These are phyloP conservation scores for Plebejus melissa DNA, from an alignment of 2,888 invertebrate genomes.

Conservation along the genomic window DNA sequence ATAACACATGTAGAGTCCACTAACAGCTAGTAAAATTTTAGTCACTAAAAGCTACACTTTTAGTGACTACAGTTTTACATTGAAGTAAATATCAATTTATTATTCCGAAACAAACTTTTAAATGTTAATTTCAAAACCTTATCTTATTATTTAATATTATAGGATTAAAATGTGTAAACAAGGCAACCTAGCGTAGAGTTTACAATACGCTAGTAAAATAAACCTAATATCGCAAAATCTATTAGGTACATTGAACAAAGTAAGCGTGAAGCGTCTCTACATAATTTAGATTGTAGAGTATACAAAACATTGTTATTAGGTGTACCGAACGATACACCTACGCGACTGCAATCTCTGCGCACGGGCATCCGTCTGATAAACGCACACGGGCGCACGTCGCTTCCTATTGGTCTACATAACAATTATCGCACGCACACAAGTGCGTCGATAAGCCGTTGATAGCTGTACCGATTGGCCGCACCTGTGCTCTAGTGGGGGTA, in stretches of 20 bases:
- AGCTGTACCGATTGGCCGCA: slow-evolving; percentile 63
- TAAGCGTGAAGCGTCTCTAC: background rate
- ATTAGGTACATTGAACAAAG: background rate
- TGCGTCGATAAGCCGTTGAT: slow-evolving; percentile 43
- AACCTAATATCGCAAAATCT: background rate
- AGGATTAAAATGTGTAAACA: too few relatives aligned
- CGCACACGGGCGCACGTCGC: slow-evolving; percentile 49
- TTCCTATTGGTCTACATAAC: slow-evolving; percentile 59
- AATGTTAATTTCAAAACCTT: too few relatives aligned
- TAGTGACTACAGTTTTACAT: too few relatives aligned
- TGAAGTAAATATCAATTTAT: too few relatives aligned
- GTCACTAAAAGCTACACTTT: too few relatives aligned
- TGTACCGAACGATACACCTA: slow-evolving; percentile 66
- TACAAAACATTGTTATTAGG: slow-evolving; percentile 41
- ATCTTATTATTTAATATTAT: too few relatives aligned
- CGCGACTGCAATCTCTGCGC: slow-evolving; percentile 55
- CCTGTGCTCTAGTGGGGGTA: slow-evolving; percentile 47
- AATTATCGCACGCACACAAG: slow-evolving; percentile 56
- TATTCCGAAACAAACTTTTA: too few relatives aligned
- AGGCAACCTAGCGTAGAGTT: too few relatives aligned
- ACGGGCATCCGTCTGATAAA: slow-evolving; percentile 63
- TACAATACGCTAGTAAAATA: too few relatives aligned
- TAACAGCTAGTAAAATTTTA: too few relatives aligned
- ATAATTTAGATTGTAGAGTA: slow-evolving; percentile 13
- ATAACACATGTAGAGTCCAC: too few relatives aligned